Evolutionary conservation across 2,888 invertebrate genomes (phyloP).

Genomic region (Blomia tropicalis): DNA sequence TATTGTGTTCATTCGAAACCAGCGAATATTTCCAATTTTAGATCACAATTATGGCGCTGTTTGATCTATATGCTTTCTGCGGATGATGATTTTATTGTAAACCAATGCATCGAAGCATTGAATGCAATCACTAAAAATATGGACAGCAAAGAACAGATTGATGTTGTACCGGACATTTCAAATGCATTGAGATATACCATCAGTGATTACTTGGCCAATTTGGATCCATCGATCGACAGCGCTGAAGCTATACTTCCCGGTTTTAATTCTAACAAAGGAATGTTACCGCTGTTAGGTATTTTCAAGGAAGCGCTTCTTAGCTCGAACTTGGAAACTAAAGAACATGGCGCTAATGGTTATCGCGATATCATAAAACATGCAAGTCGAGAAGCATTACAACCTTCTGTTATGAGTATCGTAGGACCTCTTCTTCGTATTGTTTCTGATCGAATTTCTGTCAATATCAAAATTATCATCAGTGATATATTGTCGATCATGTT

Average conservation of each 20-base stretch:
- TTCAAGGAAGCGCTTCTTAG: slow-evolving; percentile 91
- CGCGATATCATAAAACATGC: slow-evolving; percentile 67
- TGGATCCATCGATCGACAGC: not conserved
- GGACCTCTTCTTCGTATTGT: slow-evolving; percentile 93
- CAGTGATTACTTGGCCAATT: slow-evolving; percentile 53
- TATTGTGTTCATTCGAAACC: slow-evolving; percentile 78
- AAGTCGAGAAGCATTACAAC: slow-evolving; percentile 69
- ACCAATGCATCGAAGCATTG: slow-evolving; percentile 79
- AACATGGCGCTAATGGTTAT: slow-evolving; percentile 78
- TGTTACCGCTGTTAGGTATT: slow-evolving; percentile 78
- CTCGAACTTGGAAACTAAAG: slow-evolving; percentile 86
- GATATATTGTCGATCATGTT: slow-evolving; percentile 82
- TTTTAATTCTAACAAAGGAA: slow-evolving; percentile 82
- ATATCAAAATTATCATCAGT: slow-evolving; percentile 85
- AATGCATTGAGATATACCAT: slow-evolving; percentile 81
- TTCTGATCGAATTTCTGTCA: slow-evolving; percentile 81
- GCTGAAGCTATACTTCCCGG: slow-evolving; percentile 62
- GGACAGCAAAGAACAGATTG: slow-evolving; percentile 63
- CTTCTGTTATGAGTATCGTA: slow-evolving; percentile 90
- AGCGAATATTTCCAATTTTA: slow-evolving; percentile 60
- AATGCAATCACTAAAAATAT: slow-evolving; percentile 60
- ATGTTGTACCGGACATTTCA: slow-evolving; percentile 71
- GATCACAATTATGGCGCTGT: slow-evolving; percentile 70
- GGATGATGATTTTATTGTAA: slow-evolving; percentile 58
- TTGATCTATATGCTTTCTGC: slow-evolving; percentile 69